These are phyloP conservation scores for Ichneumoninae sp. DNA, from an alignment of 2,888 invertebrate genomes.

Conservation along the genomic window DNA sequence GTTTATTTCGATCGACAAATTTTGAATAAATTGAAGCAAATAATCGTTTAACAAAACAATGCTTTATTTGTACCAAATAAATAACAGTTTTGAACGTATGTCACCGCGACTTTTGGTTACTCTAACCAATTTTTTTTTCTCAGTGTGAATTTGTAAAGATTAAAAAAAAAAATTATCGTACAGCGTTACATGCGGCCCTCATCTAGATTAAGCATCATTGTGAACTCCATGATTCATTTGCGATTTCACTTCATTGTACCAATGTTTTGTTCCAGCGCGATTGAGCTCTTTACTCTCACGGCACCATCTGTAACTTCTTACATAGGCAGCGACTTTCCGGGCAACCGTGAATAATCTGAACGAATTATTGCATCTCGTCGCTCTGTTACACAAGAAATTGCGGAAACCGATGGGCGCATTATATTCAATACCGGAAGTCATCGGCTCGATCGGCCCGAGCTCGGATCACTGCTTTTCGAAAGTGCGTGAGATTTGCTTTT, in stretches of 20 bases:
- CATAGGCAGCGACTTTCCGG: not conserved
- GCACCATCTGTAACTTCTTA: not conserved
- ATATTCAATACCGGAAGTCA: constrained; percentile 43
- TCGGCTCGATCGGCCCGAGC: constrained; percentile 1
- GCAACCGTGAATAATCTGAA: constrained; percentile 21
- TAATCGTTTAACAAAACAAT: too few species aligned
- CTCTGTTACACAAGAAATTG: constrained; percentile 32
- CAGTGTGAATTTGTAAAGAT: not conserved
- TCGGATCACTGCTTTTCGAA: constrained; percentile 53
- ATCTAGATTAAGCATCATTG: not conserved
- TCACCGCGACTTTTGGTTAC: too few species aligned
- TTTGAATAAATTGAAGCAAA: too few species aligned
- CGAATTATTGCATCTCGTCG: constrained; percentile 26
- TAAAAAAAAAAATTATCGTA: not conserved
- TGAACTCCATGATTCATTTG: not conserved
- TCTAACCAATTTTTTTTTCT: too few species aligned
- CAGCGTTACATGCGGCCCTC: not conserved
- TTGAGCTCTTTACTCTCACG: not conserved
- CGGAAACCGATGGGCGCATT: constrained; percentile 22
- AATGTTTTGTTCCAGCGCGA: constrained; percentile 15
- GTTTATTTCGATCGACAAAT: too few species aligned
- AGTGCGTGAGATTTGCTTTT: constrained; percentile 39
- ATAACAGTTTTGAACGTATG: too few species aligned
- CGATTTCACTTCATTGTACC: constrained; percentile 12
- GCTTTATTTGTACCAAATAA: too few species aligned